Percentiles rank a stretch among this genome's conserved stretches.
These are phyloP conservation scores for Procavia capensis DNA, from an alignment of 2,113 vertebrate species.

Conservation along the genomic window DNA sequence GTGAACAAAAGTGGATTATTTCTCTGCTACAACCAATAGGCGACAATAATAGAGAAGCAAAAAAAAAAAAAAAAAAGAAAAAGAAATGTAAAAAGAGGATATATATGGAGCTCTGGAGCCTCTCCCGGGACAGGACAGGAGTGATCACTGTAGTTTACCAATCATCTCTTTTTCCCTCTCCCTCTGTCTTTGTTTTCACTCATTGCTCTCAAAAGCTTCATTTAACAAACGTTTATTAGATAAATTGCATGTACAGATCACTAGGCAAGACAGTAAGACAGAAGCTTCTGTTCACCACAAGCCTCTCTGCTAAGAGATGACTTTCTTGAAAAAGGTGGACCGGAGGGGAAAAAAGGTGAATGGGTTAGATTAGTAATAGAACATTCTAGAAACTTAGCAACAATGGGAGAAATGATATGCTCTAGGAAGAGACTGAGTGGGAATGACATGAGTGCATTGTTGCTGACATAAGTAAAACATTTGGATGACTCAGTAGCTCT, in stretches of 20 bases:
- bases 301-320: neutral
- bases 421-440: neutral
- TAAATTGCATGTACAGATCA: neutral
- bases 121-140: neutral
- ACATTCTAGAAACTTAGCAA: neutral
- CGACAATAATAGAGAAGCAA: neutral
- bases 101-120: fast-evolving
- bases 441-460: neutral
- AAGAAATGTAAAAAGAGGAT: neutral
- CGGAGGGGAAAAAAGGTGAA: neutral
- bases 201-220: neutral
- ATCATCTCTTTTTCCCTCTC: neutral
- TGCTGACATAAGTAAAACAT: neutral
- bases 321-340: neutral
- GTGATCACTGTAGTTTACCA: neutral
- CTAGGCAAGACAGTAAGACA: neutral
- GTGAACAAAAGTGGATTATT: neutral
- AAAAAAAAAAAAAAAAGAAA: neutral
- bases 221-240: neutral
- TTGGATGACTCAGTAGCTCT: neutral
- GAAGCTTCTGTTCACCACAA: neutral
- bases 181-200: neutral
- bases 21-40: neutral
- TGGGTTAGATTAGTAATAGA: neutral
- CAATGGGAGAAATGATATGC: neutral